Base-by-base conservation (phyloP, 2,888 invertebrate genomes). In the Stegana nigrithorax region DNA sequence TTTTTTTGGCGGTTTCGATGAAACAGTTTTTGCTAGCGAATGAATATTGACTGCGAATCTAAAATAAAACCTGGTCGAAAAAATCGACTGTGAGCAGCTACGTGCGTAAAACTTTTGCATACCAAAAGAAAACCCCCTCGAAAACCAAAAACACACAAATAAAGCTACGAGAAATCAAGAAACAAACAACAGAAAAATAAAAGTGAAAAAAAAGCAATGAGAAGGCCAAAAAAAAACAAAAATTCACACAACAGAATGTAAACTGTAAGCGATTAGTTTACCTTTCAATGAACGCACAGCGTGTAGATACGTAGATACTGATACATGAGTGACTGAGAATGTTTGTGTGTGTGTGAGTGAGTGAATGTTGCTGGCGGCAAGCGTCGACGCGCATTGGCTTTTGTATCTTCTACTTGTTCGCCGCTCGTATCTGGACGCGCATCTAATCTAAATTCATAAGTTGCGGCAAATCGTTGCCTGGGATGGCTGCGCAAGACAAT, bases 391-490 rank as follows among this genome's bases (percentile, higher is more conserved):
- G n/a, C n/a, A n/a, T n/a, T n/a, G n/a, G n/a, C n/a, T n/a, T n/a
- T n/a, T n/a, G n/a, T n/a, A n/a, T n/a, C n/a, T n/a, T n/a, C n/a
- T n/a, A n/a, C n/a, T n/a, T n/a, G n/a, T n/a, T 36, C 36, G 32
- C 36, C n/a, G 39, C 26, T 32, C 47, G 45, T 56, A 50, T 56
- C 56, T 55, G 21, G 32, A n/a, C 23, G 53, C 21, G 17, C 53
- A 55, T 55, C 56, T 61, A 61, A 61, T 61, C 61, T 61, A 56
- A 61, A 61, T 61, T 61, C 61, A 56, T 29, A 59, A 59, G 59
- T 59, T 59, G 47, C n/a, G n/a, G n/a, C n/a, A n/a, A n/a, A n/a
- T n/a, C n/a, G n/a, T n/a, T n/a, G n/a, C n/a, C n/a, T n/a, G n/a
- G n/a, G n/a, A n/a, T n/a, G n/a, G n/a, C 45, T 23, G 59, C 23